Base-by-base conservation (phyloP, 2,888 invertebrate species). In the Megalurothrips usitatus region DNA sequence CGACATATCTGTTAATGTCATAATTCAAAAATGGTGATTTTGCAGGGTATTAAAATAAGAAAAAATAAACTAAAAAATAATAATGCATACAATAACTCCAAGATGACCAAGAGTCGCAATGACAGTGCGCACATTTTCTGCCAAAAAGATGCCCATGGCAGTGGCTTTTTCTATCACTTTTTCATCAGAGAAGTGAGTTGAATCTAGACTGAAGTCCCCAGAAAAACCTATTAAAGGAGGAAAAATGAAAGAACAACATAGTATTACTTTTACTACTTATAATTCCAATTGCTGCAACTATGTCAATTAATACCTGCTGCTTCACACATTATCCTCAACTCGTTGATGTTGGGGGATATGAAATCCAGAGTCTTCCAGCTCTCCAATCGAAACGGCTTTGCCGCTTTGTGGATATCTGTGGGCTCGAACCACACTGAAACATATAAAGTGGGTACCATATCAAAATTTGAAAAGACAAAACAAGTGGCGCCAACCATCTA, bases 401-500 rank as follows among this genome's bases (percentile, higher is more conserved):
- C 87, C 0, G 95, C 94, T 86, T 94, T 94, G 84, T 91, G 89
- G 85, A 92, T 88, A 85, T 97, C 97, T 0, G 97, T 96, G 0
- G 97, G 96, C 86, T 97, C 97, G 86, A 93, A 97, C 89, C 96
- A 95, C 11, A 96, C 96, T 93, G 90, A 58, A 58, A 58, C 58
- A 58, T n/a, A 58, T 28, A 14, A 34, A 49, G 3, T 26, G 34
- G 10, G 17, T 43, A 43, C 34, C 2, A 43, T n/a, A n/a, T 43
- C 6, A 43, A 43, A 43, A 43, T 43, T 43, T 80, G n/a, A 19
- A 80, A 2, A 43, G 34, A 43, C 3, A 2, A 43, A 2, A 63
- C 79, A 63, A 10, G 28, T 79, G 78, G 79, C 49, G 79, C 79
- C 28, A 43, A 6, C 34, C 34, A 43, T 6, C 2, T 43, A 43